Percentiles rank a stretch among this genome's conserved stretches.
These are phyloP conservation scores for Lepus europaeus DNA, from an alignment of 2,113 vertebrate genomes.

Conservation along the genomic window DNA sequence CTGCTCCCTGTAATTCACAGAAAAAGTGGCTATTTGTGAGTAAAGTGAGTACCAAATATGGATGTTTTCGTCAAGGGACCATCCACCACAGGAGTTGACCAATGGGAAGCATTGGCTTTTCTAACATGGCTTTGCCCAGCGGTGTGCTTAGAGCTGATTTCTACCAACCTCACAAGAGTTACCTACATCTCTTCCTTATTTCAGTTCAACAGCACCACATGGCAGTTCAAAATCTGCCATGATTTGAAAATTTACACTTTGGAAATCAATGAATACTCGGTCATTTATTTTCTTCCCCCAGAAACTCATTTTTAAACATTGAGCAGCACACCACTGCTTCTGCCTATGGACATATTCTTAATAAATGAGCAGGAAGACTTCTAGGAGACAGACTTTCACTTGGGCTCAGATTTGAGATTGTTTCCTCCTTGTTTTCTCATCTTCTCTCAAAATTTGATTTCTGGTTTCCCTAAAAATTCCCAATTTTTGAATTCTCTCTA, in stretches of 20 bases:
- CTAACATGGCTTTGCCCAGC: neutral
- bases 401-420: neutral
- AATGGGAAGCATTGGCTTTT: neutral
- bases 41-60: neutral
- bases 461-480: neutral
- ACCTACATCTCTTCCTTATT: neutral
- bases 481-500: neutral
- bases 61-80: neutral
- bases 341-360: neutral
- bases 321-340: neutral
- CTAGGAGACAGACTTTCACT: neutral
- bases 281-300: neutral
- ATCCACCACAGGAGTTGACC: neutral
- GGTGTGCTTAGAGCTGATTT: neutral
- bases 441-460: conserved; percentile 30
- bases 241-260: neutral
- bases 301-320: neutral
- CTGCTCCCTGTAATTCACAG: neutral
- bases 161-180: too few species aligned
- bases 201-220: neutral
- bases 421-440: neutral
- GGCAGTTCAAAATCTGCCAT: neutral
- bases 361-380: neutral
- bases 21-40: neutral
- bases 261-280: neutral